A percentile compares a stretch with the other conserved stretches of the same genome.
These are phyloP conservation scores for Gallinago undulata DNA, from an alignment of 2,113 vertebrate species.

Conservation along the genomic window DNA sequence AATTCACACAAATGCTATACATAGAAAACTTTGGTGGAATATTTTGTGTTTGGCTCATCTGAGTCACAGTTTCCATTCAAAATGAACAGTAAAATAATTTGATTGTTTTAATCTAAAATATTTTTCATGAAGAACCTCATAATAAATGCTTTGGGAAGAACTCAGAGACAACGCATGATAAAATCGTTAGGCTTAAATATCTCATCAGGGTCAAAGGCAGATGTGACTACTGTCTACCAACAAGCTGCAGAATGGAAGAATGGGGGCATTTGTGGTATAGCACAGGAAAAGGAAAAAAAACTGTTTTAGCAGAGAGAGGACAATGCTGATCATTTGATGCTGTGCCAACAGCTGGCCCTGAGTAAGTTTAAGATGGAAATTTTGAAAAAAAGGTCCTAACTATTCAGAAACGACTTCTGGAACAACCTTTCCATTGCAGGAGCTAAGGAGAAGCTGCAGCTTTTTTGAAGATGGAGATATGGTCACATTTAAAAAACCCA, in stretches of 20 bases:
- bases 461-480: neutral
- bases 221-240: neutral
- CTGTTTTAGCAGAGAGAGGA: constrained; percentile 11
- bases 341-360: neutral
- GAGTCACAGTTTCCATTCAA: constrained; percentile 48
- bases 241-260: neutral
- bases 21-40: constrained; percentile 54
- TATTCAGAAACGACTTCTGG: neutral
- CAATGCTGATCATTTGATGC: neutral
- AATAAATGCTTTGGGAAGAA: constrained; percentile 14
- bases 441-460: neutral
- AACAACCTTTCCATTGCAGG: neutral
- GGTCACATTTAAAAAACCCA: neutral
- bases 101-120: constrained; percentile 40
- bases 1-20: constrained; percentile 49
- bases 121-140: neutral
- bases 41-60: constrained; percentile 55
- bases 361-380: constrained; percentile 9
- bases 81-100: constrained; percentile 5
- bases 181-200: constrained; percentile 9
- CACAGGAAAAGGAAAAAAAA: constrained; percentile 7
- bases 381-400: neutral
- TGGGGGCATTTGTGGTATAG: constrained; percentile 1
- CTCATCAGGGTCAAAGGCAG: neutral
- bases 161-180: neutral